Evolutionary conservation across 1,140 invertebrate genomes (phyloP).

Genomic region (Pseudomyrmex gracilis): DNA sequence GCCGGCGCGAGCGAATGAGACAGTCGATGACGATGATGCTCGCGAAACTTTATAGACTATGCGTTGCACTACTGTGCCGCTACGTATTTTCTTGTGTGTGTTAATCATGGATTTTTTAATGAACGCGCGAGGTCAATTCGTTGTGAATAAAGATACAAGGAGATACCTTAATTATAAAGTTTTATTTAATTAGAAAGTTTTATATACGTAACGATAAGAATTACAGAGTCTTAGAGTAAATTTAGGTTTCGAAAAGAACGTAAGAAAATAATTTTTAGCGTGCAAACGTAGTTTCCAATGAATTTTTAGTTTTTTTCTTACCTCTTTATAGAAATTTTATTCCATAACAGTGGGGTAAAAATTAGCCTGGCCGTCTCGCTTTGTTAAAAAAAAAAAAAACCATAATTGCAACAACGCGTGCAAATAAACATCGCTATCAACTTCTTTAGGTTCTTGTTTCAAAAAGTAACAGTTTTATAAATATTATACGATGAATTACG

Average conservation of each 20-base stretch:
- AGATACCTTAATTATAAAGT: not conserved
- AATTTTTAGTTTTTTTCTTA: slow-evolving; percentile 1
- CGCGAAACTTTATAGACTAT: slow-evolving; percentile 19
- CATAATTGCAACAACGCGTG: no score
- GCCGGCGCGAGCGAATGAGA: not conserved
- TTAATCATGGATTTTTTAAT: slow-evolving; percentile 11
- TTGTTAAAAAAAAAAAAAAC: no score
- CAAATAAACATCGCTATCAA: no score
- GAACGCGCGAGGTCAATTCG: not conserved
- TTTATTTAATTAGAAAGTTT: not conserved
- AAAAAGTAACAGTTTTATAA: no score
- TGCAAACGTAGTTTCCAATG: not conserved
- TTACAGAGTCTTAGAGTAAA: not conserved
- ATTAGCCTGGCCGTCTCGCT: no score
- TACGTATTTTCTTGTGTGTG: not conserved
- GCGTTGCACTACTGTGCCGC: not conserved
- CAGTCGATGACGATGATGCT: slow-evolving; percentile 27
- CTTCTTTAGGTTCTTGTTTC: no score
- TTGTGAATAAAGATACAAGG: not conserved
- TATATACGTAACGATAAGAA: not conserved
- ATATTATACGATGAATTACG: no score
- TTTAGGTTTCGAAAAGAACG: no score
- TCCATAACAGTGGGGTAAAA: not conserved
- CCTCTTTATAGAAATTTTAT: not conserved
- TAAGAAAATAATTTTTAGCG: no score